These are phyloP conservation scores for Latrodectus geometricus DNA, from an alignment of 1,140 invertebrate species.

Conservation along the genomic window DNA sequence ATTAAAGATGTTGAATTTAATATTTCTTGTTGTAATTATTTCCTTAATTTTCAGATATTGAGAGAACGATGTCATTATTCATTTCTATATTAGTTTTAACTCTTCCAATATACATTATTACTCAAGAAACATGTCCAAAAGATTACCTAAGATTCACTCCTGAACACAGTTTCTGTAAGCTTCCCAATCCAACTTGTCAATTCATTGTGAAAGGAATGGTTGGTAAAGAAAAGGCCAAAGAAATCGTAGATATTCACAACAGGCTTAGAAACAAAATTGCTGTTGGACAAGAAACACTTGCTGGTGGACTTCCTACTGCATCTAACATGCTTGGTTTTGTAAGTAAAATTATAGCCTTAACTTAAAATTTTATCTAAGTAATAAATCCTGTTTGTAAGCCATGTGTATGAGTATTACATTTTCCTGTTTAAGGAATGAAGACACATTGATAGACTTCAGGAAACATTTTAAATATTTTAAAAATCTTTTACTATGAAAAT, in stretches of 20 bases:
- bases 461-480: too few species aligned
- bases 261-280: background rate
- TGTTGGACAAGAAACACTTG: background rate
- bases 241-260: background rate
- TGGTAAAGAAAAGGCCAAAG: background rate
- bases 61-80: too few species aligned
- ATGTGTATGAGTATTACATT: too few species aligned
- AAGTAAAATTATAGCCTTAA: background rate
- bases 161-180: constrained; percentile 9
- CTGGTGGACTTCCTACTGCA: background rate
- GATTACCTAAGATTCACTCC: background rate
- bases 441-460: too few species aligned
- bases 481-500: too few species aligned
- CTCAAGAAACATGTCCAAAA: background rate
- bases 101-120: background rate
- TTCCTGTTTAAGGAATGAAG: too few species aligned
- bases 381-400: too few species aligned
- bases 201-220: background rate
- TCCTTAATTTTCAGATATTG: too few species aligned
- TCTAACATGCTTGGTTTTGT: background rate
- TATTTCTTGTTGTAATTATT: too few species aligned
- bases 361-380: too few species aligned
- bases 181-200: background rate
- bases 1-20: too few species aligned
- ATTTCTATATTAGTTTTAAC: too few species aligned